Conservation (phyloP, 2,888 invertebrate genomes). For the Rhogogaster chlorosoma region DNA sequence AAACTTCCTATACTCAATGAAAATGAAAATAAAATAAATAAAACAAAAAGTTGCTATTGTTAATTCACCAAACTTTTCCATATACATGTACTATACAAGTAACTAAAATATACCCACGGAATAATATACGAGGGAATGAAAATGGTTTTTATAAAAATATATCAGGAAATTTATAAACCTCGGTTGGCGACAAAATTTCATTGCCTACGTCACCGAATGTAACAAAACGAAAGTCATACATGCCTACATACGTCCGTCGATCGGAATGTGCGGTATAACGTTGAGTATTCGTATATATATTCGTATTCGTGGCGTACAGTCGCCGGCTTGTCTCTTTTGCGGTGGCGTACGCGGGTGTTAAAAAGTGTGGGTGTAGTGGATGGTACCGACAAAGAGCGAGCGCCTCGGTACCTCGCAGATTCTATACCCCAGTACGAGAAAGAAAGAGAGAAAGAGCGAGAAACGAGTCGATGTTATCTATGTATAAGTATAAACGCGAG, state of each 20-base stretch:
- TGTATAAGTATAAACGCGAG: slow-evolving; percentile 22
- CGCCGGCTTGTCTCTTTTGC: slow-evolving; percentile 22
- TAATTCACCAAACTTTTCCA: neutral
- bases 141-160: neutral
- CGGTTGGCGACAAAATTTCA: neutral
- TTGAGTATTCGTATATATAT: neutral
- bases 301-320: slow-evolving; percentile 8
- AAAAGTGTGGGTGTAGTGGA: slow-evolving; percentile 12
- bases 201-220: neutral
- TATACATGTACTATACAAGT: neutral
- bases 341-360: slow-evolving; percentile 5
- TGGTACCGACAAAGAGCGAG: neutral
- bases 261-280: slow-evolving; percentile 16
- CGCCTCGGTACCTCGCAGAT: neutral
- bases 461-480: neutral
- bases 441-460: neutral
- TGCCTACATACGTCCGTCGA: neutral
- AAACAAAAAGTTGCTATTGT: neutral
- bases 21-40: too few species aligned
- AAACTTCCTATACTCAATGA: neutral
- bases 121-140: neutral
- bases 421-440: neutral
- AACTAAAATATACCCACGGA: neutral
- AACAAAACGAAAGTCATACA: neutral
- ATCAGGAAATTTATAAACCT: neutral